These are phyloP conservation scores for Sminthurides bifidus DNA, from an alignment of 1,140 invertebrate genomes.

Conservation along the genomic window DNA sequence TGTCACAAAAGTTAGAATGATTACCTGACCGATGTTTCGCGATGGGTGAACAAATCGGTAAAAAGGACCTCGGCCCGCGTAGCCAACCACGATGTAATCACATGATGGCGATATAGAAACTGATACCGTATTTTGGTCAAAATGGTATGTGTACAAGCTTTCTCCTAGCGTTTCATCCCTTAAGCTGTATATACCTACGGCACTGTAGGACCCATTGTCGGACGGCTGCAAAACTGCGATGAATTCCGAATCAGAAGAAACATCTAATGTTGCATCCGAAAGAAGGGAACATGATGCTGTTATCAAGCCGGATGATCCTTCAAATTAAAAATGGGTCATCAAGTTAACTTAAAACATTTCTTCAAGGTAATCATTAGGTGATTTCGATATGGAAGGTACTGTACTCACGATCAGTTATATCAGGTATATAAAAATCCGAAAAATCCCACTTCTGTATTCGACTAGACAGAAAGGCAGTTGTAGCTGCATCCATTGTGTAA, in stretches of 20 bases:
- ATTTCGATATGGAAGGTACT: background rate
- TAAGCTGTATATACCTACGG: conserved; percentile 30
- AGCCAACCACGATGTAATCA: conserved; percentile 30
- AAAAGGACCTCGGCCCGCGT: conserved; percentile 28
- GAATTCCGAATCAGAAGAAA: conserved; percentile 23
- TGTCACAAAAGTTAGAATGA: background rate
- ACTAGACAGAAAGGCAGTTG: conserved; percentile 31
- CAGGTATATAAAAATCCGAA: conserved; percentile 24
- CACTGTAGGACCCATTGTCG: conserved; percentile 26
- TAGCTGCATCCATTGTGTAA: conserved; percentile 31
- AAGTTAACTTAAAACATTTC: background rate
- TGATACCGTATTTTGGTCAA: conserved; percentile 29
- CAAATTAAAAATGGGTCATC: conserved; percentile 1
- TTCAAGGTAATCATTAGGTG: background rate
- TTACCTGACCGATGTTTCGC: conserved; percentile 27
- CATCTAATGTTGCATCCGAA: conserved; percentile 25
- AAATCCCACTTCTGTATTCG: conserved; percentile 32
- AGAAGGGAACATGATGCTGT: conserved; percentile 21
- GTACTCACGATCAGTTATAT: conserved; percentile 22
- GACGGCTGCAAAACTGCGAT: conserved; percentile 27
- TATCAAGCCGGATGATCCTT: background rate
- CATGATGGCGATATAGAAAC: conserved; percentile 25
- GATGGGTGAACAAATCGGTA: conserved; percentile 31
- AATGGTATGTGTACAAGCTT: conserved; percentile 26
- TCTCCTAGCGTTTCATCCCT: conserved; percentile 26